Evolutionary conservation across 2,888 invertebrate species (phyloP).

Genomic region (Zaprionus bogoriensis): DNA sequence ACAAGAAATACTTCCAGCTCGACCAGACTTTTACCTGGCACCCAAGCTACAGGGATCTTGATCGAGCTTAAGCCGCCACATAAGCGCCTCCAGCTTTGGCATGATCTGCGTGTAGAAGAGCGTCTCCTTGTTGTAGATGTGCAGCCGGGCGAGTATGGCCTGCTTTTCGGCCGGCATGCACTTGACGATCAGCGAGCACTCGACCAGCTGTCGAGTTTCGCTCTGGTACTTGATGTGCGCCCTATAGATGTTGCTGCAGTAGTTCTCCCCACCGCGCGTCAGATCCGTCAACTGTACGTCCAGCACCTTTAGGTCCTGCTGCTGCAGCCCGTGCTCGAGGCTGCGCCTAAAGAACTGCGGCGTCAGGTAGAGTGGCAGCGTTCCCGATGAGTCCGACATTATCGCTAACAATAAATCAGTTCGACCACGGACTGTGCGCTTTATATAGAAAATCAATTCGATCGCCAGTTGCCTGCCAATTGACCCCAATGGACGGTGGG

Average conservation of each 20-base stretch:
- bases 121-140: slow-evolving; percentile 83
- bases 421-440: slow-evolving; percentile 4
- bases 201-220: slow-evolving; percentile 29
- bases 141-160: slow-evolving; percentile 81
- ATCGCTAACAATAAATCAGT: slow-evolving; percentile 24
- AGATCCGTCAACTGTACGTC: slow-evolving; percentile 64
- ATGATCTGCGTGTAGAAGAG: slow-evolving; percentile 82
- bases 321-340: slow-evolving; percentile 77
- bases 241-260: slow-evolving; percentile 81
- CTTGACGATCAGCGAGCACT: slow-evolving; percentile 71
- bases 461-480: slow-evolving; percentile 36
- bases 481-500: slow-evolving; percentile 53
- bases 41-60: slow-evolving; percentile 75
- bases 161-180: slow-evolving; percentile 81
- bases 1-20: neutral
- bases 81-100: slow-evolving; percentile 82
- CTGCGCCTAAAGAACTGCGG: slow-evolving; percentile 70
- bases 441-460: slow-evolving; percentile 58
- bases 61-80: slow-evolving; percentile 75
- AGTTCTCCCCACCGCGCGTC: slow-evolving; percentile 80
- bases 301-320: slow-evolving; percentile 64
- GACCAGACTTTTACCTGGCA: slow-evolving; percentile 68
- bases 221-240: slow-evolving; percentile 66
- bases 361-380: slow-evolving; percentile 61
- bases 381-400: slow-evolving; percentile 50